phyloP scores from a whole-genome alignment of 1,140 invertebrate genomes.

The Plodia interpunctella region DNA sequence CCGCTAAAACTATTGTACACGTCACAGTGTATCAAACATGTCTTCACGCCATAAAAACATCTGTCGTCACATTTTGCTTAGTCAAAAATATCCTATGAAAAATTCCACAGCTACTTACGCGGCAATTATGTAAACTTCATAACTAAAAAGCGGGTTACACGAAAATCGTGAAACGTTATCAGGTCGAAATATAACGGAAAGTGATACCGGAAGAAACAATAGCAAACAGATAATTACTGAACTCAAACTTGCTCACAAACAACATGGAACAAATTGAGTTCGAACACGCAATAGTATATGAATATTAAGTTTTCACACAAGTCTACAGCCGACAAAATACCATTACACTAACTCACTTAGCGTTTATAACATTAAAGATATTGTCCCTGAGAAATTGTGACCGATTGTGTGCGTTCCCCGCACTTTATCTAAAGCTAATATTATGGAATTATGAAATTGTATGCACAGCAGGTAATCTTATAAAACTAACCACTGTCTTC shows the following conservation, averaged over 20 bases:
- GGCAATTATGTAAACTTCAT: constrained; percentile 9
- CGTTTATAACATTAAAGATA: constrained; percentile 6
- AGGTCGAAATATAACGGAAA: constrained; percentile 3
- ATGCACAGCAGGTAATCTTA: constrained; percentile 10
- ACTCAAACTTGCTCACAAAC: background rate
- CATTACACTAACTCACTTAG: constrained; percentile 5
- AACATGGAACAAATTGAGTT: constrained; percentile 1
- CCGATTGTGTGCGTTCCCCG: background rate
- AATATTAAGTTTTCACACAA: background rate
- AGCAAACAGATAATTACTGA: constrained; percentile 1
- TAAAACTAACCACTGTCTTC: background rate
- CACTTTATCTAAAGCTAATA: constrained; percentile 16
- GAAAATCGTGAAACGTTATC: background rate
- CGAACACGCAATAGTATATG: background rate
- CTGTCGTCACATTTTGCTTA: constrained; percentile 8
- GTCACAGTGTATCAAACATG: constrained; percentile 26
- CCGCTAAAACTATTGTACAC: constrained; percentile 24
- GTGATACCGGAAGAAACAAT: background rate
- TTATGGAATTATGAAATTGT: constrained; percentile 11
- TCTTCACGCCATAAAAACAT: constrained; percentile 21
- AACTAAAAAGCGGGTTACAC: background rate
- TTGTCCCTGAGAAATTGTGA: background rate
- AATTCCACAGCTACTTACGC: constrained; percentile 22
- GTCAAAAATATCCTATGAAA: constrained; percentile 42
- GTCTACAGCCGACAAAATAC: background rate